Evolutionary conservation across 2,113 vertebrate genomes (phyloP).

Genomic region (Tachysurus fulvidraco): DNA sequence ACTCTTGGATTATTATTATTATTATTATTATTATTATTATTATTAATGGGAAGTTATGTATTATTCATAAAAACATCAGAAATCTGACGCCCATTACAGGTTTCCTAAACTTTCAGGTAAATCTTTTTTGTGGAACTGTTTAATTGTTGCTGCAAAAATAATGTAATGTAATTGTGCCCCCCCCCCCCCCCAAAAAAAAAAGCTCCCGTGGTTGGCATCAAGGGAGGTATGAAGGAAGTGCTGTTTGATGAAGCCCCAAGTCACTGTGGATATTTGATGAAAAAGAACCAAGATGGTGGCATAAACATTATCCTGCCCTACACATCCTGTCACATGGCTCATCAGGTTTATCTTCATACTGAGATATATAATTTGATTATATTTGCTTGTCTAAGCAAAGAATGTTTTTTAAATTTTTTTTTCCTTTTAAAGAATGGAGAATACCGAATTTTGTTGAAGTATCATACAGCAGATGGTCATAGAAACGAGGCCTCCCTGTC

Average conservation of each 20-base stretch:
- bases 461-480: conserved; percentile 55
- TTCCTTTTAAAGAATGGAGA: conserved; percentile 46
- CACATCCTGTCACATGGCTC: conserved; percentile 68
- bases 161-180: not conserved
- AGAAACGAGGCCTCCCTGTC: conserved; percentile 61
- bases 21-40: too few relatives aligned
- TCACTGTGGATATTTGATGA: conserved; percentile 72
- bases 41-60: not conserved
- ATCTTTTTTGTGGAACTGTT: not conserved
- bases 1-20: not conserved
- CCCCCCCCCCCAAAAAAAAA: too few relatives aligned
- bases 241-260: conserved; percentile 60
- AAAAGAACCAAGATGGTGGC: conserved; percentile 59
- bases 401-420: not conserved
- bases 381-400: not conserved
- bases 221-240: conserved; percentile 50
- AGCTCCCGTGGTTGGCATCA: conserved; percentile 3
- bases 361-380: not conserved
- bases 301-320: conserved; percentile 63
- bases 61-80: not conserved
- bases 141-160: not conserved
- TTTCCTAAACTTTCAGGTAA: not conserved
- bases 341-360: conserved; percentile 64
- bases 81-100: not conserved
- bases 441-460: conserved; percentile 63